These are phyloP conservation scores for Nymphalis io DNA, from an alignment of 1,140 invertebrate species.

Conservation along the genomic window DNA sequence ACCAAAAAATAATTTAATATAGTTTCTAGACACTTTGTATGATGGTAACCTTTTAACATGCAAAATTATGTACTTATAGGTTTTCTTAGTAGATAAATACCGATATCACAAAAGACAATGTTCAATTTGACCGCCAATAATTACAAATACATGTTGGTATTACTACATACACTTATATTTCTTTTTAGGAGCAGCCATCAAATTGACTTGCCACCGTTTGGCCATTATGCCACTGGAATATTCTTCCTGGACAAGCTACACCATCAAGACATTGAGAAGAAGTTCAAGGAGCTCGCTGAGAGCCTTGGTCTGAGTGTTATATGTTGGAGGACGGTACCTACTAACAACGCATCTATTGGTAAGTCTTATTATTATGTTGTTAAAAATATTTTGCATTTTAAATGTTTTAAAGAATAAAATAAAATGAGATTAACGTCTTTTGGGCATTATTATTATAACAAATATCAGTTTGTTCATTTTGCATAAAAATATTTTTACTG, in stretches of 20 bases:
- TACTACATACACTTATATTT: background rate
- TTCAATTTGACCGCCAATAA: too few species aligned
- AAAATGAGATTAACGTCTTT: background rate
- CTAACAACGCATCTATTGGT: conserved; percentile 92
- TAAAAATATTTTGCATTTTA: too few species aligned
- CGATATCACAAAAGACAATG: too few species aligned
- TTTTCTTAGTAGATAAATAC: too few species aligned
- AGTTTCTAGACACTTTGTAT: too few species aligned
- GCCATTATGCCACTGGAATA: conserved; percentile 97
- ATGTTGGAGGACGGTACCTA: conserved; percentile 95
- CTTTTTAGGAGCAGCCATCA: conserved; percentile 85
- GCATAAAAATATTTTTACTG: conserved; percentile 5
- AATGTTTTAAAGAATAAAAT: background rate
- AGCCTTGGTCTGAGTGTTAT: conserved; percentile 91
- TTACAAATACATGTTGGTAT: too few species aligned
- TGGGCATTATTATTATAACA: background rate
- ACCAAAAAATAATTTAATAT: too few species aligned
- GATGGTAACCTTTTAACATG: too few species aligned
- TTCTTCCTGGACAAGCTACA: conserved; percentile 94
- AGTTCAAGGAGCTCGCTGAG: conserved; percentile 90
- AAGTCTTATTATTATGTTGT: conserved; percentile 39
- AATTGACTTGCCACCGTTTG: conserved; percentile 91
- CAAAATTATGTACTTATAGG: too few species aligned
- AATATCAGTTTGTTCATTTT: conserved; percentile 16
- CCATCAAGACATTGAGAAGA: conserved; percentile 89